Evolutionary conservation across 2,888 invertebrate species (phyloP).

Genomic region (Cyaniris semiargus): DNA sequence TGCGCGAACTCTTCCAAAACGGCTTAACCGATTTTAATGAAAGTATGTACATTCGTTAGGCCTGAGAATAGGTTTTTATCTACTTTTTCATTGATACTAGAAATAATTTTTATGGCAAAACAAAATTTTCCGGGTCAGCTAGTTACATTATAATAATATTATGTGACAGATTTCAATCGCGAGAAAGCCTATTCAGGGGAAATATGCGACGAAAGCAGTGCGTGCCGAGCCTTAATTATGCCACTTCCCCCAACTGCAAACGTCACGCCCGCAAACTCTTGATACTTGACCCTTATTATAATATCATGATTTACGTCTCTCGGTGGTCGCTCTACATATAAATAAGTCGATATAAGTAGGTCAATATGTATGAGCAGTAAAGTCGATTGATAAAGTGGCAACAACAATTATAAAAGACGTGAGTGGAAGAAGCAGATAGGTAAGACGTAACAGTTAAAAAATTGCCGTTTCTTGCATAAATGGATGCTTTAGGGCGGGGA

Average conservation of each 20-base stretch:
- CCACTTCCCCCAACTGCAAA: constrained; percentile 11
- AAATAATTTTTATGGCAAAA: too few relatives aligned
- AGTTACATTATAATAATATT: too few relatives aligned
- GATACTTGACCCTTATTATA: constrained; percentile 17
- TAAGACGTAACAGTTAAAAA: too few relatives aligned
- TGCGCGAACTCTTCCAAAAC: too few relatives aligned
- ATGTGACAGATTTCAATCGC: neutral
- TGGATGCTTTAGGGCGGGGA: neutral
- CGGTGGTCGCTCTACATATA: constrained; percentile 18
- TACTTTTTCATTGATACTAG: too few relatives aligned
- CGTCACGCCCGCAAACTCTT: constrained; percentile 2
- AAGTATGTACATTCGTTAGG: too few relatives aligned
- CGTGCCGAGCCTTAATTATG: constrained; percentile 11
- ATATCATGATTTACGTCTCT: constrained; percentile 13
- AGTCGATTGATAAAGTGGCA: neutral
- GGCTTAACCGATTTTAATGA: too few relatives aligned
- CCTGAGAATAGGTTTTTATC: too few relatives aligned
- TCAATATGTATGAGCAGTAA: neutral
- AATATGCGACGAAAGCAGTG: constrained; percentile 18
- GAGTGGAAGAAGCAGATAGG: too few relatives aligned
- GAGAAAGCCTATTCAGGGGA: neutral
- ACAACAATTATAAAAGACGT: neutral
- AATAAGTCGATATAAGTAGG: neutral
- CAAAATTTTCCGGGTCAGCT: too few relatives aligned
- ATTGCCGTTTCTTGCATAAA: neutral